These are phyloP conservation scores for Lasiurus cinereus DNA, from an alignment of 2,113 vertebrate genomes.

Conservation along the genomic window DNA sequence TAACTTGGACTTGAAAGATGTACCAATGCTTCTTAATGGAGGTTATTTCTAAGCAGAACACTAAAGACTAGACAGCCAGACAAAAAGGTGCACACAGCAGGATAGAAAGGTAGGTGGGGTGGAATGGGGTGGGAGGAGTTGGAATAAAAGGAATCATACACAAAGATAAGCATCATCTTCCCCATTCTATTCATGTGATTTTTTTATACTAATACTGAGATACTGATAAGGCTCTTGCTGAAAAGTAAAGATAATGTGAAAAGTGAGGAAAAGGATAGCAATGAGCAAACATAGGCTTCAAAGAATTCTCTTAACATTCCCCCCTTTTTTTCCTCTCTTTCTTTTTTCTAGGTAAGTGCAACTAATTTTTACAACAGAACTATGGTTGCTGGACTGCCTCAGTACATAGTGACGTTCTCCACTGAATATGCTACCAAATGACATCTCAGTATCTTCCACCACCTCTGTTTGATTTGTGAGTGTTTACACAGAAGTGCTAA, in stretches of 20 bases:
- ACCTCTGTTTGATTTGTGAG: conserved; percentile 72
- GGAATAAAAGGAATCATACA: background rate
- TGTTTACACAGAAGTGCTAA: conserved; percentile 56
- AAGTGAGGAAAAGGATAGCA: background rate
- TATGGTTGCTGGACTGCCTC: conserved; percentile 2
- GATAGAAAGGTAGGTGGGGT: background rate
- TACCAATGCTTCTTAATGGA: background rate
- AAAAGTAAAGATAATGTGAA: background rate
- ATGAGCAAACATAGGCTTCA: conserved; percentile 33
- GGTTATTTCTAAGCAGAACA: background rate
- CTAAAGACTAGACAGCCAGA: background rate
- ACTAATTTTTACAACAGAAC: conserved; percentile 67
- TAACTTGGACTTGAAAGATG: background rate
- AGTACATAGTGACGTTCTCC: background rate
- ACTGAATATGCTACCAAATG: background rate
- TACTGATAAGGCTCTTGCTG: background rate
- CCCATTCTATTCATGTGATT: fast-evolving
- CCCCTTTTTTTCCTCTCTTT: conserved; percentile 53
- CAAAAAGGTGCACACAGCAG: background rate
- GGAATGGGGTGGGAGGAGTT: background rate
- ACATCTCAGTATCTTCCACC: background rate
- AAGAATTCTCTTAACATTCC: conserved; percentile 63
- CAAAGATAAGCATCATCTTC: background rate
- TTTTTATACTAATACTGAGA: background rate
- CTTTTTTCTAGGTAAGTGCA: conserved; percentile 89